Evolutionary conservation across 2,888 invertebrate species (phyloP), one percentile per base, ranked within the genome.

Genomic region (Agonopterix alstromeriana): DNA sequence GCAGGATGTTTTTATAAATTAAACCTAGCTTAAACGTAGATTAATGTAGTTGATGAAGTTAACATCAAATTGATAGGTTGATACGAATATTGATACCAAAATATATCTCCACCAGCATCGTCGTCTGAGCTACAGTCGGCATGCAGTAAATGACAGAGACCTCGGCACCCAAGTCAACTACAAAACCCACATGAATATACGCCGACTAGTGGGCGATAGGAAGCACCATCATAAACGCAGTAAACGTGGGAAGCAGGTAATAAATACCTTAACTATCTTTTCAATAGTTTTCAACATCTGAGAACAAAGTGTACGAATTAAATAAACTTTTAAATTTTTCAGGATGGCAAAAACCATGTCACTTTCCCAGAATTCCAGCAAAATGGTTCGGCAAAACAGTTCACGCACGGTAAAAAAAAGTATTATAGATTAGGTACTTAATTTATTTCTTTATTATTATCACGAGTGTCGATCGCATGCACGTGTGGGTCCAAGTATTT

Each of bases 361-460:
- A 95, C 95, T 80, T 96, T 96, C 89, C 95, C 95, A 45, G 95
- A 95, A 89, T 95, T 96, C 82, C 95, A 95, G 85, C 95, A 95
- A 88, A 96, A 96, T 71, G 96, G 95, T 77, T 93, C 94, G 70
- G 94, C 94, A 53, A 96, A 96, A 90, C 94, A 94, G 82, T 93
- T 96, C 89, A 93, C 95, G 79, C 94, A 95, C 91, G 96, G 96
- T 95, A 92, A 91, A 92, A 91, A 90, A 91, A 90, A 90, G 89
- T 90, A 89, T 89, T 91, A 87, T 90, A 91, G 90, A 91, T 91
- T 91, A 90, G 91, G 92, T 89, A 92, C 89, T 82, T 87, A 86
- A 72, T 66, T 82, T 79, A 77, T 74, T 70, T 80, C 75, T 82
- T 83, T 77, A 79, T 71, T 86, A 82, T 52, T 66, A 81, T 78